These are phyloP conservation scores for Trissoscelio sp. DNA, from an alignment of 2,888 invertebrate species.

Conservation along the genomic window DNA sequence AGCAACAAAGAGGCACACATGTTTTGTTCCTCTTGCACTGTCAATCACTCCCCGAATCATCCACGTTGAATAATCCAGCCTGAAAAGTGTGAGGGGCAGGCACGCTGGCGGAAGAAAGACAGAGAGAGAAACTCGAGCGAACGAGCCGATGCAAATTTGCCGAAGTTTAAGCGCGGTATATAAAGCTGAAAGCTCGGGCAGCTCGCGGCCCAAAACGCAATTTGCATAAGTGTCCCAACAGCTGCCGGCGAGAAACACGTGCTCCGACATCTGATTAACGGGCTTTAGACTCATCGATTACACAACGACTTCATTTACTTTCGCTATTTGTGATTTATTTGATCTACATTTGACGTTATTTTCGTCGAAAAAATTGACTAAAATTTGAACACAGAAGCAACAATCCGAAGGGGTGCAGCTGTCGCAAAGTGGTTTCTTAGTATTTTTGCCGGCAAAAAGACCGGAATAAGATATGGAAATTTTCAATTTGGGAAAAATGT, in stretches of 20 bases:
- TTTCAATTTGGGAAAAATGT: constrained; percentile 80
- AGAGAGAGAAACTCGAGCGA: constrained; percentile 72
- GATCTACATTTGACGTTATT: too few species aligned
- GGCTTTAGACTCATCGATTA: constrained; percentile 65
- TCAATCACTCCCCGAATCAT: constrained; percentile 68
- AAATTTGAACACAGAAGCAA: too few species aligned
- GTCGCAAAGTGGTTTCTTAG: not conserved
- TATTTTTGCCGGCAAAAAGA: constrained; percentile 11
- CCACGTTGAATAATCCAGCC: constrained; percentile 63
- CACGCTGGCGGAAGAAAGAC: constrained; percentile 65
- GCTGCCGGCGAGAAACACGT: constrained; percentile 80
- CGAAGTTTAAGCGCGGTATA: constrained; percentile 77
- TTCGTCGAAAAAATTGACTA: too few species aligned
- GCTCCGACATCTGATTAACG: constrained; percentile 79
- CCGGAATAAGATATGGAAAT: constrained; percentile 66
- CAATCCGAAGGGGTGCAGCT: not conserved
- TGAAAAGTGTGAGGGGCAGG: constrained; percentile 63
- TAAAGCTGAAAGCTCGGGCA: constrained; percentile 81
- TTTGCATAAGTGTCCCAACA: constrained; percentile 82
- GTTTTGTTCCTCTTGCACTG: constrained; percentile 61
- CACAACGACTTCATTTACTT: not conserved
- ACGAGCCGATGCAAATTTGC: constrained; percentile 81
- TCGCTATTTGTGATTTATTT: not conserved
- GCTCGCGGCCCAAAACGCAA: constrained; percentile 75
- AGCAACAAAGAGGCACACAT: constrained; percentile 22